Conservation (phyloP, 2,888 invertebrate species). For the Parascotia fuliginaria region DNA sequence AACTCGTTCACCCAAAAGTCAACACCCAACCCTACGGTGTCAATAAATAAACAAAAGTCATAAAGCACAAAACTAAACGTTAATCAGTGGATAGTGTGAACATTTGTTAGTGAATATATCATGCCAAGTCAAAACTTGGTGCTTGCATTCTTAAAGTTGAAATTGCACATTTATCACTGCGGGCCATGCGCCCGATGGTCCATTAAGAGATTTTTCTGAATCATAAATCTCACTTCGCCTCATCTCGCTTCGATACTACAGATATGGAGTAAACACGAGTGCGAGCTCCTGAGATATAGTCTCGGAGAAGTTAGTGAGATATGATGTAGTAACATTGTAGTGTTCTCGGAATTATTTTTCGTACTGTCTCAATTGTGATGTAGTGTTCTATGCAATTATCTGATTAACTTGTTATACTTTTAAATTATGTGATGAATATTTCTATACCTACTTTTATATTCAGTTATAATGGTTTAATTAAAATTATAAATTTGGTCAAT, state of each 20-base stretch:
- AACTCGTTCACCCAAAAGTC: slow-evolving; percentile 4
- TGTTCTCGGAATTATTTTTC: slow-evolving; percentile 17
- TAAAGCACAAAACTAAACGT: slow-evolving; percentile 42
- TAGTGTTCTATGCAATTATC: slow-evolving; percentile 1
- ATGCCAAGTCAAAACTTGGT: slow-evolving; percentile 80
- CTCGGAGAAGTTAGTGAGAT: slow-evolving; percentile 38
- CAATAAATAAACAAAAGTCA: slow-evolving; percentile 22
- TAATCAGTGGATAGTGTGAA: slow-evolving; percentile 62
- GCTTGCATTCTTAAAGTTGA: slow-evolving; percentile 82
- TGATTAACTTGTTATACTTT: background rate
- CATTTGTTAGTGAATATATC: slow-evolving; percentile 77
- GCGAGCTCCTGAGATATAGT: slow-evolving; percentile 51
- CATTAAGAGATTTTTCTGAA: slow-evolving; percentile 85
- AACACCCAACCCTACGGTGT: slow-evolving; percentile 1
- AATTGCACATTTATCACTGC: slow-evolving; percentile 84
- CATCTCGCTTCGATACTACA: slow-evolving; percentile 78
- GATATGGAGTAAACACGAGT: slow-evolving; percentile 74
- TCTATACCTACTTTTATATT: no score
- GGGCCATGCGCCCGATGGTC: slow-evolving; percentile 78
- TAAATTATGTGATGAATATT: background rate
- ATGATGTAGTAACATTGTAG: slow-evolving; percentile 41
- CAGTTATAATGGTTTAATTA: no score
- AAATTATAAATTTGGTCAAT: no score
- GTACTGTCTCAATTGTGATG: slow-evolving; percentile 3
- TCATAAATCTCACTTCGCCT: slow-evolving; percentile 84